phyloP scores from a whole-genome alignment of 2,888 invertebrate species.

The Agonopterix subpropinquella region DNA sequence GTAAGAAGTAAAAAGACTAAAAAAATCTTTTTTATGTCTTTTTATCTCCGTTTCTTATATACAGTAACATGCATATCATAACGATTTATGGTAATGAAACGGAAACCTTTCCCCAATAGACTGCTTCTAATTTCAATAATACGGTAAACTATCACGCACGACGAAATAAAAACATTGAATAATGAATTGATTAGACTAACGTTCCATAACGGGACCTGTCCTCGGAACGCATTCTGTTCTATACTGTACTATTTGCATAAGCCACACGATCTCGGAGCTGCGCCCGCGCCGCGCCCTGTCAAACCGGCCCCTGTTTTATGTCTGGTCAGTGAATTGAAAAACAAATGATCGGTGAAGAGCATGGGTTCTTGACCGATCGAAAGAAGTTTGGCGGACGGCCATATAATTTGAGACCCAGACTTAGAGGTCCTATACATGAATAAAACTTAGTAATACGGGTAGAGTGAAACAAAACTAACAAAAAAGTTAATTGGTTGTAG shows the following conservation, averaged over 20 bases:
- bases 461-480: too few relatives aligned
- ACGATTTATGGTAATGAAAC: background rate
- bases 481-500: too few relatives aligned
- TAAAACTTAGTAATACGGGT: too few relatives aligned
- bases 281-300: background rate
- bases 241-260: conserved; percentile 9
- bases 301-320: conserved; percentile 8
- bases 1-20: too few relatives aligned
- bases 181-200: conserved; percentile 4
- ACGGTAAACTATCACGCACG: conserved; percentile 4
- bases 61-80: too few relatives aligned
- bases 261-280: background rate
- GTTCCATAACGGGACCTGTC: conserved; percentile 6
- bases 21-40: too few relatives aligned
- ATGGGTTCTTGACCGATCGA: too few relatives aligned
- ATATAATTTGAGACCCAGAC: too few relatives aligned
- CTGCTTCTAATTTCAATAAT: conserved; percentile 3
- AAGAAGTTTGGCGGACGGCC: too few relatives aligned
- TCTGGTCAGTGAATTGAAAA: conserved; percentile 9
- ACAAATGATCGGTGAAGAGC: conserved; percentile 11
- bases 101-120: background rate
- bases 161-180: conserved; percentile 3
- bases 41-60: too few relatives aligned
- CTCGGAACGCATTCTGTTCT: conserved; percentile 2
- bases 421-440: too few relatives aligned